Conservation (phyloP, 2,797 vertebrate genomes). For the Onychomys arenicola region DNA sequence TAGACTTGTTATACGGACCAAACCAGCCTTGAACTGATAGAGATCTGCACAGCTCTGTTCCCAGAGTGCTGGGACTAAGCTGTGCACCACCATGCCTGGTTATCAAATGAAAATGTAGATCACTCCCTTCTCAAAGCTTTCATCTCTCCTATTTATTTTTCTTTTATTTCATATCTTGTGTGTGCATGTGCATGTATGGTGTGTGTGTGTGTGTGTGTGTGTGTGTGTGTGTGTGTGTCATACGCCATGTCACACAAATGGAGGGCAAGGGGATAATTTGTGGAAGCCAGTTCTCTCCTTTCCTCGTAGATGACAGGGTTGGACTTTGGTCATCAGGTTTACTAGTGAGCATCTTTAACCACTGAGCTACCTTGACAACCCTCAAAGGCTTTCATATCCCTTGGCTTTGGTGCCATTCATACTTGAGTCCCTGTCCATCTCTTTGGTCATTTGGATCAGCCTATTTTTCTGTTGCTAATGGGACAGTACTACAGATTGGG, state of each 20-base stretch:
- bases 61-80: background rate
- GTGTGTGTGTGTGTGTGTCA: background rate
- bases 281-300: background rate
- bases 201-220: no score
- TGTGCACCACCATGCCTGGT: no score
- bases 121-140: background rate
- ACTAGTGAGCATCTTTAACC: no score
- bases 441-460: background rate
- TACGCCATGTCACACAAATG: no score
- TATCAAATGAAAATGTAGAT: background rate
- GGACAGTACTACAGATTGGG: background rate
- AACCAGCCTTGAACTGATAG: background rate
- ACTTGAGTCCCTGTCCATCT: background rate
- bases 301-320: no score
- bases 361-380: background rate
- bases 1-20: background rate
- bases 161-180: no score
- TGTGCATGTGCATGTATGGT: no score
- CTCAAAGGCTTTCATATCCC: background rate
- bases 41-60: background rate
- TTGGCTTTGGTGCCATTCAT: background rate
- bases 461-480: background rate
- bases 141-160: background rate
- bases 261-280: background rate
- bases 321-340: background rate